These are phyloP conservation scores for Bombus polaris DNA, from an alignment of 1,140 invertebrate species.

Conservation along the genomic window DNA sequence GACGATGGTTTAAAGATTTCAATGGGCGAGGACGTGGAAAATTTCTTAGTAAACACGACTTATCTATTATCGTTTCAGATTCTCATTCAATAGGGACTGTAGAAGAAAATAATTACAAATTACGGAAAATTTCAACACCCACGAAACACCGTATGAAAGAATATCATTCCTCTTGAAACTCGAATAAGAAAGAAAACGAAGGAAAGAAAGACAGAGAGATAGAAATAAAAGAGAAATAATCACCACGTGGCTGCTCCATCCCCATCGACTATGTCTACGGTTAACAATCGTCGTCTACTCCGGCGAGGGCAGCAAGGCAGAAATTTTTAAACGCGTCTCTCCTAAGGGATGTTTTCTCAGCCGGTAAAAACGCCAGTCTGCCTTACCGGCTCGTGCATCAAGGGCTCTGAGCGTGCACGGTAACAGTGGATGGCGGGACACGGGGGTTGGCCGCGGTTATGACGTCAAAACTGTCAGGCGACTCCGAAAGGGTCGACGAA, in stretches of 20 bases:
- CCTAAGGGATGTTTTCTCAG: slow-evolving; percentile 13
- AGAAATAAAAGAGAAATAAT: background rate
- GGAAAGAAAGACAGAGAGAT: background rate
- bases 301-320: background rate
- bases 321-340: slow-evolving; percentile 26
- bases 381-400: slow-evolving; percentile 11
- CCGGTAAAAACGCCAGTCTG: slow-evolving; percentile 41
- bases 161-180: background rate
- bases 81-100: too few species aligned
- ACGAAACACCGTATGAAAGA: background rate
- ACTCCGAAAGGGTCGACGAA: slow-evolving; percentile 46
- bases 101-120: background rate
- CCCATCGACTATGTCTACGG: slow-evolving; percentile 25
- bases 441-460: slow-evolving; percentile 2
- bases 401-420: background rate
- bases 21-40: too few species aligned
- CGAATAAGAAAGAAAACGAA: background rate
- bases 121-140: background rate
- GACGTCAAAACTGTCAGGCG: slow-evolving; percentile 48
- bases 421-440: background rate
- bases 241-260: background rate
- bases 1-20: background rate
- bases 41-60: too few species aligned
- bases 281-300: slow-evolving; percentile 25
- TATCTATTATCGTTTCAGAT: too few species aligned